A percentile compares a stretch with the other conserved stretches of the same genome.
These are phyloP conservation scores for Ictalurus punctatus DNA, from an alignment of 2,113 vertebrate species.

Conservation along the genomic window DNA sequence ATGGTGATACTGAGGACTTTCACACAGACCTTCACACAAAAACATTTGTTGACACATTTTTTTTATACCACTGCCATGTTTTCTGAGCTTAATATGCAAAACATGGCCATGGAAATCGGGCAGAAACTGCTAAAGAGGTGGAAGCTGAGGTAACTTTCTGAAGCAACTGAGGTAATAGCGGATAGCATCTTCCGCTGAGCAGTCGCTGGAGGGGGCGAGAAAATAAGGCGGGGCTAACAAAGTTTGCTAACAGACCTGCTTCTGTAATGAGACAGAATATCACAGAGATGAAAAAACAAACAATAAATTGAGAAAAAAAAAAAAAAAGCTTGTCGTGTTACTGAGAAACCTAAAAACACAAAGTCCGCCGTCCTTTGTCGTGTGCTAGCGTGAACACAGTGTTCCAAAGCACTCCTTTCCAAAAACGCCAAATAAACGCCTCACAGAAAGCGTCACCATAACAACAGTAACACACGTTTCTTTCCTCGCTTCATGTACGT, in stretches of 20 bases:
- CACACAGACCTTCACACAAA: neutral
- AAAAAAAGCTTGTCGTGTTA: too few relatives aligned
- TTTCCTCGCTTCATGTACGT: neutral
- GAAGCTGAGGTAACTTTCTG: neutral
- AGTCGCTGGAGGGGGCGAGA: neutral
- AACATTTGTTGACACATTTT: neutral
- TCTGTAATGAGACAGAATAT: too few relatives aligned
- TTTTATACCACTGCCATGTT: neutral
- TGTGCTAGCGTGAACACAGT: neutral
- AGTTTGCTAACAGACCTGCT: neutral
- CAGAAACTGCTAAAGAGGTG: neutral
- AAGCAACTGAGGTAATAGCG: neutral
- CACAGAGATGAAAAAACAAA: neutral
- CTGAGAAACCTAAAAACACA: neutral
- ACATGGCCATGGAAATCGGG: neutral
- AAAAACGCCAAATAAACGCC: neutral
- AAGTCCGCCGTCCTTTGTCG: neutral
- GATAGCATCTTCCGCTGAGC: neutral
- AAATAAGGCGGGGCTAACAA: neutral
- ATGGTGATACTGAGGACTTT: neutral
- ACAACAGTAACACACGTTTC: neutral
- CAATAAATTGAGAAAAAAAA: too few relatives aligned
- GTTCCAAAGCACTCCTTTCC: too few relatives aligned
- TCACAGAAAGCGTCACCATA: neutral
- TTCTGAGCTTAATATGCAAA: neutral